These are phyloP conservation scores for Gobiocypris rarus DNA, from an alignment of 2,113 vertebrate species.

Conservation along the genomic window DNA sequence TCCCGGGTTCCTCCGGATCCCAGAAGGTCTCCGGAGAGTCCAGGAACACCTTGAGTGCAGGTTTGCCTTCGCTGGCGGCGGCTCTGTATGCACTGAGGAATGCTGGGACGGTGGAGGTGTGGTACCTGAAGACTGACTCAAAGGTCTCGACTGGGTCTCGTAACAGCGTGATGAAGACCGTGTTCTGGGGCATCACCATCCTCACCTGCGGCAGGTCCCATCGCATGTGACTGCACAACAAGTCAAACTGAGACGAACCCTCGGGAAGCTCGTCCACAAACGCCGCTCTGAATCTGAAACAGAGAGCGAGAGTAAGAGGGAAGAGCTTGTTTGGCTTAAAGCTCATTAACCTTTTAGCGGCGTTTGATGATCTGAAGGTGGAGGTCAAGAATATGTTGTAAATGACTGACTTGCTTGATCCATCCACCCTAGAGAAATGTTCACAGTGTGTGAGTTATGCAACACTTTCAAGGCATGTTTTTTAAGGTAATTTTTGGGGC, in stretches of 20 bases:
- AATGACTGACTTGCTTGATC: neutral
- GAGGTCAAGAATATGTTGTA: neutral
- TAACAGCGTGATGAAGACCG: conserved; percentile 62
- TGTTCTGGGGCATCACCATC: conserved; percentile 54
- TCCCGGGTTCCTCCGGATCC: conserved; percentile 22
- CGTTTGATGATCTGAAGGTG: neutral
- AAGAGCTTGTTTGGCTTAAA: neutral
- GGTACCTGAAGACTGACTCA: conserved; percentile 59
- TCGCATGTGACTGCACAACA: conserved; percentile 65
- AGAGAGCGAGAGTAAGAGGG: neutral
- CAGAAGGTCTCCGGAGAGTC: conserved; percentile 49
- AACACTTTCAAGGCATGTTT: neutral
- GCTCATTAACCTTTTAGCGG: neutral
- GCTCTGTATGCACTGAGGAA: conserved; percentile 43
- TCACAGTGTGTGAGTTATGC: too few relatives aligned
- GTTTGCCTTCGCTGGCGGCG: neutral
- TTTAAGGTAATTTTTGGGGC: neutral
- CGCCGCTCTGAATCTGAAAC: conserved; percentile 49
- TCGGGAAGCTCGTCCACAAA: conserved; percentile 58
- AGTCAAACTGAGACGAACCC: conserved; percentile 53
- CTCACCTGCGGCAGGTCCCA: conserved; percentile 53
- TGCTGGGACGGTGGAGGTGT: conserved; percentile 53
- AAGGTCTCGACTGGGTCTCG: conserved; percentile 60
- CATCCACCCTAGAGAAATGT: neutral
- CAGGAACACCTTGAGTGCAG: conserved; percentile 48